Conservation (phyloP, 2,113 vertebrate species). For the Gobius niger region DNA sequence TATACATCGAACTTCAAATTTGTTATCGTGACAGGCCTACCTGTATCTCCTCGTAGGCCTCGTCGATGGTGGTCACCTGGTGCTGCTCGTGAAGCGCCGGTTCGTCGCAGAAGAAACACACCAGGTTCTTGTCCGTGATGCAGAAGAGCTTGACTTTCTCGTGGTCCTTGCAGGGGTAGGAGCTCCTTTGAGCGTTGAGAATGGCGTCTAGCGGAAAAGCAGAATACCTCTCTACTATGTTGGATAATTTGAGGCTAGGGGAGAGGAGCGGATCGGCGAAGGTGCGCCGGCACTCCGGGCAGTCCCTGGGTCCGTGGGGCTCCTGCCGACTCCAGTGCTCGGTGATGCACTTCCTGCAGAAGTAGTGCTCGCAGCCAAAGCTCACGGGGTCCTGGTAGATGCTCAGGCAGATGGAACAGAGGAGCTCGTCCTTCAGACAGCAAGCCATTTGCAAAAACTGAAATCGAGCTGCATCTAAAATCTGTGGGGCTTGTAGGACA, state of each 20-base stretch:
- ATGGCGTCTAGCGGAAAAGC: slow-evolving; percentile 95
- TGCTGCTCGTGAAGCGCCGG: slow-evolving; percentile 94
- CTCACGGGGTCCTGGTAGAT: slow-evolving; percentile 98
- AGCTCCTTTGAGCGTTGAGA: slow-evolving; percentile 88
- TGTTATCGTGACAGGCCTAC: no score
- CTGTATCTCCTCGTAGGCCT: slow-evolving; percentile 96
- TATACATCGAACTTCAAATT: no score
- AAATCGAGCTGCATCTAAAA: slow-evolving; percentile 58
- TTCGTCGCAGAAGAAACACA: slow-evolving; percentile 98
- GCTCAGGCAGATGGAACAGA: slow-evolving; percentile 98
- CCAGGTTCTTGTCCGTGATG: slow-evolving; percentile 90
- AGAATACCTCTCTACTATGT: slow-evolving; percentile 96
- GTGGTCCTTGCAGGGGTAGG: slow-evolving; percentile 95
- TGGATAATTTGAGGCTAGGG: slow-evolving; percentile 96
- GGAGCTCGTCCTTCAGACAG: slow-evolving; percentile 97
- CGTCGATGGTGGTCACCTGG: slow-evolving; percentile 94
- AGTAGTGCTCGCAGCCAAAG: slow-evolving; percentile 97
- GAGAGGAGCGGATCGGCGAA: slow-evolving; percentile 89
- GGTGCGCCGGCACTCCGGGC: slow-evolving; percentile 93
- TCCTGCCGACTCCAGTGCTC: slow-evolving; percentile 97
- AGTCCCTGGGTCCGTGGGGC: slow-evolving; percentile 86
- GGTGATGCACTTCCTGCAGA: slow-evolving; percentile 96
- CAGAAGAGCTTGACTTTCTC: slow-evolving; percentile 99
- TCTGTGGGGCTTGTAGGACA: slow-evolving; percentile 15
- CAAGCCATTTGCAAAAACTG: slow-evolving; percentile 84